A percentile compares a stretch with the other conserved stretches of the same genome.
Conservation (phyloP, 2,888 invertebrate genomes). For the Apodemia arnacis region DNA sequence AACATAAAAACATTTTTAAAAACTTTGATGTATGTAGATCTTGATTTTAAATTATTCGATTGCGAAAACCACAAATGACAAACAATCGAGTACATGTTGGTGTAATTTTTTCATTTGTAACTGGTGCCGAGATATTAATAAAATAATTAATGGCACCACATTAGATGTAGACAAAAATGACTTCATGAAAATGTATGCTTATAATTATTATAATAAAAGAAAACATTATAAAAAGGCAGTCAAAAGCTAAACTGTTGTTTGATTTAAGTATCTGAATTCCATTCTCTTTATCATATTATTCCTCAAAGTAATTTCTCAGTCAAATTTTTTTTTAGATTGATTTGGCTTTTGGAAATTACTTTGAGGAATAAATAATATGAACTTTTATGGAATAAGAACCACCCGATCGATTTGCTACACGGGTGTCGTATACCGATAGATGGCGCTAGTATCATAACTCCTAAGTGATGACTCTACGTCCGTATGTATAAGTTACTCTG, state of each 20-base stretch:
- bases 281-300: background rate
- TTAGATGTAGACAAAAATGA: background rate
- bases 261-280: background rate
- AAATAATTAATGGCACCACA: background rate
- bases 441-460: too few species aligned
- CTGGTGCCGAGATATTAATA: background rate
- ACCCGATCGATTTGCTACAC: too few species aligned
- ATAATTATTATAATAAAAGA: background rate
- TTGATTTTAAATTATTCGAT: constrained; percentile 15
- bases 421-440: too few species aligned
- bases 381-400: too few species aligned
- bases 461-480: too few species aligned
- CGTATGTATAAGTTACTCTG: too few species aligned
- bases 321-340: background rate
- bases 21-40: background rate
- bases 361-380: too few species aligned
- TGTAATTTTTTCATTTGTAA: background rate
- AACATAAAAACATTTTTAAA: constrained; percentile 3
- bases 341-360: background rate
- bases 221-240: background rate
- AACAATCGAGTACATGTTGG: background rate
- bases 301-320: background rate
- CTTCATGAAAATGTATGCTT: background rate
- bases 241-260: background rate
- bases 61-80: constrained; percentile 3